Conservation (phyloP, 2,113 vertebrate species). For the Sapajus apella region DNA sequence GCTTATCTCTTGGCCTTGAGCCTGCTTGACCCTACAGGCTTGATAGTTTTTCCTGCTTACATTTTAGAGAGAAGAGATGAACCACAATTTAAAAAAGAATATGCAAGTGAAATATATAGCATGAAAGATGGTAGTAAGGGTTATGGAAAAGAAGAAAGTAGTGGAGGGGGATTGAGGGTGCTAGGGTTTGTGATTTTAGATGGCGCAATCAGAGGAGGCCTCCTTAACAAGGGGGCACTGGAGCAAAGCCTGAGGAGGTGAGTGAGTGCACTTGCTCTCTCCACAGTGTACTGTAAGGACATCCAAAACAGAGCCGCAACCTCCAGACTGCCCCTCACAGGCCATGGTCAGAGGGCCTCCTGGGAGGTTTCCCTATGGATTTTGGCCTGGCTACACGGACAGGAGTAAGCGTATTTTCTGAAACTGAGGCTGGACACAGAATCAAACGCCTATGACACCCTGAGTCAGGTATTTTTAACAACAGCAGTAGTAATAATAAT, state of each 20-base stretch:
- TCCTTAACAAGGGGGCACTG: neutral
- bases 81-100: neutral
- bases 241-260: neutral
- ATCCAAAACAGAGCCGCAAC: neutral
- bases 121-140: neutral
- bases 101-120: neutral
- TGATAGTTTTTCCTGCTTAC: constrained; percentile 30
- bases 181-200: neutral
- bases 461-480: neutral
- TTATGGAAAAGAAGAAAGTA: neutral
- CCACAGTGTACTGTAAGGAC: neutral
- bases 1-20: constrained; percentile 32
- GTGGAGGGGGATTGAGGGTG: neutral
- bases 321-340: neutral
- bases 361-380: neutral
- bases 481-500: neutral
- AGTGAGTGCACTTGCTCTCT: neutral
- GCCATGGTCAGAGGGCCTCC: neutral
- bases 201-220: neutral
- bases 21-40: neutral
- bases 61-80: neutral
- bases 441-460: neutral
- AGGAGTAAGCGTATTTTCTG: neutral
- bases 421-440: neutral
- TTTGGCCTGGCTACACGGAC: neutral